Evolutionary conservation across 1,140 invertebrate species (phyloP).

Genomic region (Trypoxylus dichotomus): DNA sequence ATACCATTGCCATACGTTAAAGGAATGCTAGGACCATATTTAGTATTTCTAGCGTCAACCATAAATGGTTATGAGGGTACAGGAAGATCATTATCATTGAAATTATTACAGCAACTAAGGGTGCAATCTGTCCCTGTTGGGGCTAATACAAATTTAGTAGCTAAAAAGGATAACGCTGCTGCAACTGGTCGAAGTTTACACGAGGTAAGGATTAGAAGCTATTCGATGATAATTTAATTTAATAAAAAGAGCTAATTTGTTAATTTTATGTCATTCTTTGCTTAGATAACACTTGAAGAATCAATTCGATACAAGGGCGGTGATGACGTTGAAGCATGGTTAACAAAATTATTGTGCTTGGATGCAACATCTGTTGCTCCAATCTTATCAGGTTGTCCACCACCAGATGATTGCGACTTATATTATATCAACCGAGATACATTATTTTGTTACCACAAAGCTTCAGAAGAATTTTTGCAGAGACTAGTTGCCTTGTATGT

Average conservation of each 20-base stretch:
- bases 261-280: background rate
- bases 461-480: conserved; percentile 93
- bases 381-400: conserved; percentile 77
- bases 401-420: conserved; percentile 86
- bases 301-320: conserved; percentile 91
- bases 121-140: conserved; percentile 59
- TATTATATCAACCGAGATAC: conserved; percentile 93
- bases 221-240: background rate
- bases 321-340: conserved; percentile 90
- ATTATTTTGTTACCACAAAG: conserved; percentile 95
- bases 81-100: conserved; percentile 92
- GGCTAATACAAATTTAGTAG: conserved; percentile 54
- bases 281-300: conserved; percentile 80
- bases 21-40: conserved; percentile 86
- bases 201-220: conserved; percentile 51
- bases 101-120: conserved; percentile 89
- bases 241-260: background rate
- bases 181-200: conserved; percentile 57
- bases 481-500: conserved; percentile 92
- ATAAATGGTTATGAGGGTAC: conserved; percentile 99
- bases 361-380: conserved; percentile 72
- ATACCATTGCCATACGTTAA: conserved; percentile 95
- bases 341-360: conserved; percentile 89
- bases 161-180: conserved; percentile 53
- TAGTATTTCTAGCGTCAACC: conserved; percentile 96